Evolutionary conservation across 2,113 vertebrate species (phyloP).

Genomic region (Oryzias javanicus): DNA sequence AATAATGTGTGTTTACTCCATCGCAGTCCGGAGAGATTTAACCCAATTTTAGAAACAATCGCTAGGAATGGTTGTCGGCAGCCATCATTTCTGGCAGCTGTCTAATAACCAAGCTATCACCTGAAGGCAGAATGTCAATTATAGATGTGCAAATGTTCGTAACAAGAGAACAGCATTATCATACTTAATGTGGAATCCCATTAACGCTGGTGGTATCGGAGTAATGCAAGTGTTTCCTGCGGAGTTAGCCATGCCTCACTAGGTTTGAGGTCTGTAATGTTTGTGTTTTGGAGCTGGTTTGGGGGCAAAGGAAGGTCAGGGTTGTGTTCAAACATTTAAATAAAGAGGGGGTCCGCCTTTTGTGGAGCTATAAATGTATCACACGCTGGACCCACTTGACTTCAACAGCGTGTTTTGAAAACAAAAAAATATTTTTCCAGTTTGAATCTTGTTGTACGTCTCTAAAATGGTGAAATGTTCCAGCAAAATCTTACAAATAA

Average conservation of each 20-base stretch:
- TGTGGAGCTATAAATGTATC: neutral
- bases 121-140: constrained; percentile 42
- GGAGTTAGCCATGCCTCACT: constrained; percentile 34
- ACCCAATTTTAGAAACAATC: neutral
- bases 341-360: neutral
- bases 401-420: too few relatives aligned
- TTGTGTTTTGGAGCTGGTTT: neutral
- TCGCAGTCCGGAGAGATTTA: too few relatives aligned
- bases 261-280: constrained; percentile 15
- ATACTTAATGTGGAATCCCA: constrained; percentile 44
- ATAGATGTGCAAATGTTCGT: constrained; percentile 34
- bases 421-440: too few relatives aligned
- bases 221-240: constrained; percentile 10
- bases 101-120: constrained; percentile 12
- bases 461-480: too few relatives aligned
- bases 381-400: too few relatives aligned
- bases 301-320: neutral
- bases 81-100: constrained; percentile 17
- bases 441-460: too few relatives aligned
- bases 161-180: constrained; percentile 58
- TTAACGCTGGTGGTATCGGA: constrained; percentile 38
- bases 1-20: too few relatives aligned
- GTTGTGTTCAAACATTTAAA: neutral
- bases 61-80: constrained; percentile 24
- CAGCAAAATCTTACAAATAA: too few relatives aligned